Conservation (phyloP, 2,797 vertebrate genomes). For the Phalloptychus januarius region DNA sequence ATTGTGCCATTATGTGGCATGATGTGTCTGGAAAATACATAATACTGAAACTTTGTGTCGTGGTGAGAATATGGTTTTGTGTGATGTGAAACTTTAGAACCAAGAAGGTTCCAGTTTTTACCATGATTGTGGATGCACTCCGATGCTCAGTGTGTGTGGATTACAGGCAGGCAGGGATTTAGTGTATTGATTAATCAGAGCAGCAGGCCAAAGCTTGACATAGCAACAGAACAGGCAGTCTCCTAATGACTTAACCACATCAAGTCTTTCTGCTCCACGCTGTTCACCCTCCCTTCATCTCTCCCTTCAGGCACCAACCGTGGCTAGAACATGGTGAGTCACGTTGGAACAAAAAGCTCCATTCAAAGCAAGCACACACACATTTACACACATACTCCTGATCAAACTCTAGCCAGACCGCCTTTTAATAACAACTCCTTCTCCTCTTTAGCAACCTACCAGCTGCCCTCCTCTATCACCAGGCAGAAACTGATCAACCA, state of each 20-base stretch:
- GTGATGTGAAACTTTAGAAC: background rate
- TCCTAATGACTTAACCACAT: constrained; percentile 80
- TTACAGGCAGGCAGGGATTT: constrained; percentile 26
- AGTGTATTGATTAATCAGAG: constrained; percentile 64
- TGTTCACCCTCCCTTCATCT: constrained; percentile 63
- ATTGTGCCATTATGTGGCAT: no score
- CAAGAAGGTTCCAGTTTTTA: background rate
- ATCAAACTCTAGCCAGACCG: constrained; percentile 63
- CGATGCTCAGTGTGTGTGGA: constrained; percentile 26
- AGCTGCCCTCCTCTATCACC: constrained; percentile 33
- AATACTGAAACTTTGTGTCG: background rate
- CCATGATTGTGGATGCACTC: constrained; percentile 18
- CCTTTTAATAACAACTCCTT: constrained; percentile 60
- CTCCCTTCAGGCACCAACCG: constrained; percentile 72
- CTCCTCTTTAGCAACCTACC: constrained; percentile 37
- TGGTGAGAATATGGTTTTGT: background rate
- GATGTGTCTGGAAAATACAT: no score
- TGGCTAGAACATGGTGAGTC: constrained; percentile 76
- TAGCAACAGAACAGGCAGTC: constrained; percentile 64
- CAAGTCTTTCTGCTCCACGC: constrained; percentile 57
- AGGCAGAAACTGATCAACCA: constrained; percentile 57
- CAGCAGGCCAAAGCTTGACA: constrained; percentile 56
- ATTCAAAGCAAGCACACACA: constrained; percentile 68
- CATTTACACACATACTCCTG: constrained; percentile 42
- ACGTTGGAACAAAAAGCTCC: constrained; percentile 78